Conservation (phyloP, 2,797 vertebrate genomes). For the Chelon labrosus region DNA sequence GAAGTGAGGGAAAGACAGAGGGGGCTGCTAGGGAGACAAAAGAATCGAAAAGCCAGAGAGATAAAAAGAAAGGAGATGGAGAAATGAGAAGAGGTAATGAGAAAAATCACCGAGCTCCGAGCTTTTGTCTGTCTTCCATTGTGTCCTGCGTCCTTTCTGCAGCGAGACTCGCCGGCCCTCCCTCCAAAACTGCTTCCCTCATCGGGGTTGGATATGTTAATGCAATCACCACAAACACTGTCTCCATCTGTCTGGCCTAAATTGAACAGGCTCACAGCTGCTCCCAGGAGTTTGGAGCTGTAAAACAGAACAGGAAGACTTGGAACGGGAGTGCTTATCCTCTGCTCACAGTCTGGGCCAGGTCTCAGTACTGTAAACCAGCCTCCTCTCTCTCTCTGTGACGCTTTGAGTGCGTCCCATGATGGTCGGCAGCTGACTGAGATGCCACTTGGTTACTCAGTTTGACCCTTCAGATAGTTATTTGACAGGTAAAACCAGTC, state of each 20-base stretch:
- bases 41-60: conserved; percentile 10
- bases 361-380: conserved; percentile 11
- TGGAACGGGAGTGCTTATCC: conserved; percentile 49
- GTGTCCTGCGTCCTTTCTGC: conserved; percentile 56
- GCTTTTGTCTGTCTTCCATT: conserved; percentile 65
- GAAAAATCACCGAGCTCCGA: conserved; percentile 53
- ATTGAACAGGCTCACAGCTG: conserved; percentile 81
- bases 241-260: conserved; percentile 83
- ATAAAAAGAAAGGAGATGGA: background rate
- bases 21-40: conserved; percentile 21
- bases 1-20: conserved; percentile 20
- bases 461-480: background rate
- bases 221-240: conserved; percentile 83
- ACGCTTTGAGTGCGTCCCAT: background rate
- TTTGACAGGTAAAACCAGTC: background rate
- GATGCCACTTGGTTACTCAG: background rate
- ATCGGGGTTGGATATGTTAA: conserved; percentile 79
- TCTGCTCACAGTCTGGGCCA: conserved; percentile 18
- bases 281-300: conserved; percentile 72
- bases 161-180: conserved; percentile 28
- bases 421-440: background rate
- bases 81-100: conserved; percentile 51
- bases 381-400: conserved; percentile 7
- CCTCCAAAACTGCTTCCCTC: conserved; percentile 60
- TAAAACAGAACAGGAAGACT: conserved; percentile 62